Evolutionary conservation across 2,113 vertebrate genomes (phyloP).

Genomic region (Excalfactoria chinensis): DNA sequence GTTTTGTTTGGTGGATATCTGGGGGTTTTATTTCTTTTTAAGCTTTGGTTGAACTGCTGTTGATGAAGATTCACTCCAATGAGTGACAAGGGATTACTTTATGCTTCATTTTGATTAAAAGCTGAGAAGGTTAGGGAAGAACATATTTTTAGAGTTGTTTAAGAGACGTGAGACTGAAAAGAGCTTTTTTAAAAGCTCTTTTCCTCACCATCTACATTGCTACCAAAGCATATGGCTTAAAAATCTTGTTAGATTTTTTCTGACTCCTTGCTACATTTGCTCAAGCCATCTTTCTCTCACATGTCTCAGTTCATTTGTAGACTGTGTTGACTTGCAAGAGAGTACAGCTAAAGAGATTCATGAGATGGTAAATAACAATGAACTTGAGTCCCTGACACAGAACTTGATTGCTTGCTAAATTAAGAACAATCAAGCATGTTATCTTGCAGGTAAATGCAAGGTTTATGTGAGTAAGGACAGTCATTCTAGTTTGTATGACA

Average conservation of each 20-base stretch:
- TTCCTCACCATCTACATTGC: slow-evolving; percentile 34
- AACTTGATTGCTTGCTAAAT: not conserved
- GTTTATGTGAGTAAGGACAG: not conserved
- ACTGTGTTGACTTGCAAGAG: slow-evolving; percentile 21
- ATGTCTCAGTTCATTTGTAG: slow-evolving; percentile 35
- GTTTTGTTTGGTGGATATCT: not conserved
- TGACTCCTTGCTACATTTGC: not conserved
- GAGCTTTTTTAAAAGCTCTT: slow-evolving; percentile 6
- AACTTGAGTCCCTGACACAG: not conserved
- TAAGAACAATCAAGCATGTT: not conserved
- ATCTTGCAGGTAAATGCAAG: not conserved
- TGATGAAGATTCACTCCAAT: not conserved
- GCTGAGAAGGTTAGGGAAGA: not conserved
- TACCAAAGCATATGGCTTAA: slow-evolving; percentile 15
- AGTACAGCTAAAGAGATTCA: not conserved
- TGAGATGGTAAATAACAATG: not conserved
- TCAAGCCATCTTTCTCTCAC: slow-evolving; percentile 10
- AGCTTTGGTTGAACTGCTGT: not conserved
- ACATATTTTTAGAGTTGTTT: not conserved
- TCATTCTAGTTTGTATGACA: not conserved
- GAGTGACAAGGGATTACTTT: not conserved
- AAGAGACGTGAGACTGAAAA: not conserved
- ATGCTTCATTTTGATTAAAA: not conserved
- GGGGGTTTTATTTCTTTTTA: not conserved
- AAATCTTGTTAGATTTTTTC: slow-evolving; percentile 26